Evolutionary conservation across 2,797 vertebrate species (phyloP), one percentile per base, ranked within the genome.

Genomic region (Trachops cirrhosus): DNA sequence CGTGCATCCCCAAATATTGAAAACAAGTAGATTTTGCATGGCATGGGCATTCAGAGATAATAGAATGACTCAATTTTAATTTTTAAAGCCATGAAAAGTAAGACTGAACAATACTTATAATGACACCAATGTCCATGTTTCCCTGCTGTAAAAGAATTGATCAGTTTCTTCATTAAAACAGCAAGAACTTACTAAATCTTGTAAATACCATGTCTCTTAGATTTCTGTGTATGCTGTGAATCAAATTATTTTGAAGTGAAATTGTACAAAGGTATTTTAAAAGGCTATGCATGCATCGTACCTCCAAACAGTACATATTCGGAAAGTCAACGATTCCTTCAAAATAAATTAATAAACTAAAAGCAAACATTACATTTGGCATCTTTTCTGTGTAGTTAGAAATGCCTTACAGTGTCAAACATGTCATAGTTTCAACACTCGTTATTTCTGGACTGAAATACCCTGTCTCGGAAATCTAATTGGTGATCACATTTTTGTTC

Each of bases 321-420:
- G 54, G 79, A 94, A 86, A 98, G 89, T 98, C 98, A 97, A 98
- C 98, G 97, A 97, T 97, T 98, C 97, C 98, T 98, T 97, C 97
- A 96, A 97, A 98, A 98, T 98, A 98, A 98, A 98, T 98, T 97
- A 98, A 98, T 98, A 98, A 98, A 98, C 97, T 98, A 98, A 98
- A 98, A 98, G 96, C 97, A 97, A 98, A 97, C 89, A 95, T 97
- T 98, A 98, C 93, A 97, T 98, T 97, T 97, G 97, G 97, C 95
- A 98, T 98, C 97, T 98, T 98, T 98, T 98, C 97, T 98, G 89
- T 98, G 96, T 98, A 97, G 94, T 98, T 96, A 97, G 95, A 97
- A 97, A 71, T 59, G 9, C 75, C 94, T 71, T 6, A 10, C 9
- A 95, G 62, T 41, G n/a, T 37, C 18, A 86, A 73, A 92, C 21